phyloP scores from a whole-genome alignment of 2,113 vertebrate species.

The Lichenostomus cassidix region DNA sequence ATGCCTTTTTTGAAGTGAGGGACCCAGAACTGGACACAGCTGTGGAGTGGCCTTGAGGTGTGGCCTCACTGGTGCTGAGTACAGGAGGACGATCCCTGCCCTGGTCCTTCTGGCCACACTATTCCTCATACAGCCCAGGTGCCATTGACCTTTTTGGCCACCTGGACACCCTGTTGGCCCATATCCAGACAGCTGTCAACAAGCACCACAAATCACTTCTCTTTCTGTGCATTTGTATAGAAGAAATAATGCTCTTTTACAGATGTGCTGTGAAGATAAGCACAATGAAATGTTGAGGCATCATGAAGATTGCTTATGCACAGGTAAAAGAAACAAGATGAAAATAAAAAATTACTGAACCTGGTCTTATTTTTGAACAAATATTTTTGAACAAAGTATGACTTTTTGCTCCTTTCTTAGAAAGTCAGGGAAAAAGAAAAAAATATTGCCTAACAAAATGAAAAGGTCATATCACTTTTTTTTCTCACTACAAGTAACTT shows the following conservation, averaged over 20 bases:
- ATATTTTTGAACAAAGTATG: background rate
- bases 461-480: background rate
- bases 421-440: background rate
- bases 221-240: background rate
- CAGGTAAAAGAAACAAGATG: background rate
- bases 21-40: background rate
- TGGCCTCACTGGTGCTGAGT: no score
- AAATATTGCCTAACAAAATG: background rate
- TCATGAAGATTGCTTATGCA: background rate
- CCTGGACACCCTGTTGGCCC: background rate
- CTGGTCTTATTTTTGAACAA: background rate
- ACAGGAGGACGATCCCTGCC: background rate
- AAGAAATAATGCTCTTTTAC: background rate
- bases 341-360: background rate
- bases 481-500: background rate
- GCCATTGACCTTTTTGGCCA: accelerated
- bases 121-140: background rate
- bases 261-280: background rate
- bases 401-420: background rate
- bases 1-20: background rate
- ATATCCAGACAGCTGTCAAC: accelerated
- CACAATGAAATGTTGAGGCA: background rate
- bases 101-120: background rate
- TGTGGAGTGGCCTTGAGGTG: no score
- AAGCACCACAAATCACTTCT: background rate